Evolutionary conservation across 1,140 invertebrate species (phyloP).

Genomic region (Idris sp.): DNA sequence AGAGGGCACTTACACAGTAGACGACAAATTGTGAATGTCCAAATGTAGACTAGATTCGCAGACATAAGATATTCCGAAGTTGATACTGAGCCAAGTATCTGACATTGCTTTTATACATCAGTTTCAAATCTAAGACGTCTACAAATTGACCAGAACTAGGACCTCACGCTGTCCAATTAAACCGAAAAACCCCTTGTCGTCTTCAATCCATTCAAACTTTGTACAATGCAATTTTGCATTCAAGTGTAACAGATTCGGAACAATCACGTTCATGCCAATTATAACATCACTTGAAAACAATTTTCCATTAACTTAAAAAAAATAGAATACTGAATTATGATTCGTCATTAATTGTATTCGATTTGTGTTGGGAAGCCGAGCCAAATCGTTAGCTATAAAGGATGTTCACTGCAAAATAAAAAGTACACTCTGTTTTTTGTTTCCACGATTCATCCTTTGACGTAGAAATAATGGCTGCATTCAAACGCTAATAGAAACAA

Average conservation of each 20-base stretch:
- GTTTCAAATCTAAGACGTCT: conserved; percentile 58
- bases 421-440: conserved; percentile 7
- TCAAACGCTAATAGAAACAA: conserved; percentile 35
- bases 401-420: not conserved
- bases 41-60: conserved; percentile 56
- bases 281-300: conserved; percentile 25
- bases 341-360: conserved; percentile 30
- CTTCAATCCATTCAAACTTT: conserved; percentile 41
- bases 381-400: not conserved
- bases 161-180: conserved; percentile 55
- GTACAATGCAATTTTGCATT: conserved; percentile 19
- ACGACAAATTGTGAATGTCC: conserved; percentile 44
- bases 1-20: not conserved
- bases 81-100: conserved; percentile 54
- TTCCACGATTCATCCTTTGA: conserved; percentile 12
- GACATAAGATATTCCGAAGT: conserved; percentile 53
- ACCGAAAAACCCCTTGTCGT: conserved; percentile 47
- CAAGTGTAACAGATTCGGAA: conserved; percentile 15
- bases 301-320: conserved; percentile 21
- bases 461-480: conserved; percentile 12
- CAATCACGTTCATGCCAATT: conserved; percentile 19
- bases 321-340: conserved; percentile 2
- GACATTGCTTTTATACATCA: conserved; percentile 59
- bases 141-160: conserved; percentile 58
- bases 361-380: not conserved